Evolutionary conservation across 2,888 invertebrate genomes (phyloP), one percentile per base, ranked within the genome.

Genomic region (Fragum whitleyi): DNA sequence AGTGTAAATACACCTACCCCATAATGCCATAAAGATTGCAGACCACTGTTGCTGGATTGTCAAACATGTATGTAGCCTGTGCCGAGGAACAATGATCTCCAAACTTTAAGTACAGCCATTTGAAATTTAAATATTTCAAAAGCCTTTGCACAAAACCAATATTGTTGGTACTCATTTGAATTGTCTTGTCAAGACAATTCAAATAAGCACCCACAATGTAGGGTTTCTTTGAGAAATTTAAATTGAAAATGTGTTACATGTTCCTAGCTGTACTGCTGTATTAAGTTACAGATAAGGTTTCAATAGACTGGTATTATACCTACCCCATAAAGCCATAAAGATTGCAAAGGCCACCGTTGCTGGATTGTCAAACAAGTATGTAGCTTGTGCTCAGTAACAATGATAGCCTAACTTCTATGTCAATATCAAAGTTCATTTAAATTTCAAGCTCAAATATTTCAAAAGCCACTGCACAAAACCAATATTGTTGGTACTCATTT

Each of bases 291-390:
- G n/a, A n/a, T 2, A 55, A 55, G n/a, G 26, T 28, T 2, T n/a
- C n/a, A 29, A 19, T 21, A 28, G 3, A 28, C 29, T 61, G 32
- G n/a, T 93, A 98, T 98, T 97, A 98, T 98, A 32, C 36, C 29
- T 93, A 98, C 98, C 97, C 99, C 98, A 99, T 93, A 99, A 96
- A 53, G 97, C 97, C 98, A 99, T 98, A 92, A 98, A 97, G 85
- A 97, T 97, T 0, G 98, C 97, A 93, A 98, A 98, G 94, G 97
- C 97, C 36, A 99, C 97, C 0, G 98, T 98, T 14, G 97, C 97
- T 0, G 97, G 97, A 94, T 99, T 99, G 94, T 99, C 98, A 93
- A 98, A 98, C 16, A 99, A 95, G 93, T 98, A 97, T 0, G 98
- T 97, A 78, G 94, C 88, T 92, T 97, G 96, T n/a, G 99, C 97